These are phyloP conservation scores for Nothura maculosa DNA, from an alignment of 2,797 vertebrate genomes.

Conservation along the genomic window DNA sequence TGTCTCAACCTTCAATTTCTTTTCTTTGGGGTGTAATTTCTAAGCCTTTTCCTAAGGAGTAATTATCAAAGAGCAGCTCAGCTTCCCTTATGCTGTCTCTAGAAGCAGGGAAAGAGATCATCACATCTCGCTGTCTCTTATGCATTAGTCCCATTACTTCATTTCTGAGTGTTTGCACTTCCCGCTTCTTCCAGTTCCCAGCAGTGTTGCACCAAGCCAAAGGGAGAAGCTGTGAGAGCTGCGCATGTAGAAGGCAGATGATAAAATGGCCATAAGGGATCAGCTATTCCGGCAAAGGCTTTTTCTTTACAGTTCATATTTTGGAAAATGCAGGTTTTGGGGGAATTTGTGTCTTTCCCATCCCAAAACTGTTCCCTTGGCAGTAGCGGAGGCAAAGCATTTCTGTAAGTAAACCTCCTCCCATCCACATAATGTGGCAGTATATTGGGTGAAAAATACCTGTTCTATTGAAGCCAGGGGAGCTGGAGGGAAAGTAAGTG, in stretches of 20 bases:
- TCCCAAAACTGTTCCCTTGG: background rate
- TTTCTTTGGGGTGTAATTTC: constrained; percentile 1
- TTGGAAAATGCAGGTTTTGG: constrained; percentile 23
- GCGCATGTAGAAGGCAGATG: background rate
- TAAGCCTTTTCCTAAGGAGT: background rate
- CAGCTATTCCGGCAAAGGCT: constrained; percentile 46
- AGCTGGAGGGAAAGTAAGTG: background rate
- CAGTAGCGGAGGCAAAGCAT: background rate
- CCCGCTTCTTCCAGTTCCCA: constrained; percentile 6
- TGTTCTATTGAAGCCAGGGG: background rate
- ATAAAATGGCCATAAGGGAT: background rate
- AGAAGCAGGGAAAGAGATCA: background rate
- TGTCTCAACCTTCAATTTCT: background rate
- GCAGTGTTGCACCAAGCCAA: background rate
- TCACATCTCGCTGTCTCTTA: background rate
- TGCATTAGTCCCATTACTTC: constrained; percentile 55
- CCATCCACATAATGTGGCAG: background rate
- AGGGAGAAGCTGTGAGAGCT: background rate
- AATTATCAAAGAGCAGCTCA: background rate
- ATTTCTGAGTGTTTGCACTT: background rate
- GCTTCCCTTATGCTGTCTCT: background rate
- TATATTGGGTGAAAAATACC: background rate
- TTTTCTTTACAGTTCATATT: background rate
- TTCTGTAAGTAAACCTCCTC: background rate
- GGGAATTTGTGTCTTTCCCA: background rate